Base-by-base conservation (phyloP, 2,888 invertebrate species). In the Melipona beecheii region DNA sequence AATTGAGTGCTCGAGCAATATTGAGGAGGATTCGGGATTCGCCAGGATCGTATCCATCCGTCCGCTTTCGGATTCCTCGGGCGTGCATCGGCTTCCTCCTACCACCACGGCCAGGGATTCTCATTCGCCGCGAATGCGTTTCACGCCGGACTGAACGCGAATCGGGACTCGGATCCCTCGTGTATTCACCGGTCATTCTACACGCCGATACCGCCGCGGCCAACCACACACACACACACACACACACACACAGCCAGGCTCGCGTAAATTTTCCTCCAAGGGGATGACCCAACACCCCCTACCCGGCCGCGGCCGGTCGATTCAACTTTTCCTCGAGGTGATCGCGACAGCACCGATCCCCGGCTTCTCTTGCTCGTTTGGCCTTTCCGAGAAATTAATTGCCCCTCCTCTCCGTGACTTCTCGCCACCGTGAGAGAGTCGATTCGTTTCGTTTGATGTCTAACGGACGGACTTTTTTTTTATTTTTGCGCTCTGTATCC, bases 1-100 rank as follows among this genome's bases (percentile, higher is more conserved):
- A 94, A 94, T 94, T 94, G 94, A 94, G 94, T 94, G 93, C 94
- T 94, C 92, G 93, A 94, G 94, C 93, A 94, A 94, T 94, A 94
- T 94, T 94, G 94, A 93, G 93, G 93, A 93, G 93, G 93, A 94
- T 94, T 94, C 93, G 91, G 92, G 93, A 93, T 93, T 92, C 93
- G 92, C 91, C 91, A 90, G 91, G 91, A 90, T 91, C 90, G 91
- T 92, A 92, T 93, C 93, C 92, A 92, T 92, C 92, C 92, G 91
- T 92, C 91, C 92, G 92, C 91, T 93, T 93, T 93, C 90, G 92
- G 91, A 94, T 94, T 94, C 93, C 92, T 91, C 89, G 89, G 90
- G 91, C 93, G 93, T 93, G 92, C 92, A 91, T 90, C 92, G 92
- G 90, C 91, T 93, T 92, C 91, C 91, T 92, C 89, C 89, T 88